Conservation (phyloP, 2,888 invertebrate species). For the Asteroscopus sphinx region DNA sequence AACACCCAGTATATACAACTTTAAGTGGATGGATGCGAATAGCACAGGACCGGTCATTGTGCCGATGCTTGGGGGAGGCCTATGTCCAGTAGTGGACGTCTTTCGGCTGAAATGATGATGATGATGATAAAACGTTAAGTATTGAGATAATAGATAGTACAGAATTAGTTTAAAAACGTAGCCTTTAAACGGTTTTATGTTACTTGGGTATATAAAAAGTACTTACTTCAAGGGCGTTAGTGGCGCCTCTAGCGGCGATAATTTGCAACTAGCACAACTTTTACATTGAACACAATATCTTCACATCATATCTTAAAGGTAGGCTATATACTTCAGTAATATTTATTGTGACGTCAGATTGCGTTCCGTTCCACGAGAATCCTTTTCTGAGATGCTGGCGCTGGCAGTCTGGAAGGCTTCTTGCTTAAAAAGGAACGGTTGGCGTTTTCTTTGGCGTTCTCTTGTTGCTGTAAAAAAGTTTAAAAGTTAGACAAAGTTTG, state of each 20-base stretch:
- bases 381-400: constrained; percentile 76
- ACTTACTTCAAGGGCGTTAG: constrained; percentile 2
- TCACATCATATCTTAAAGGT: constrained; percentile 19
- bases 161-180: too few relatives aligned
- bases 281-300: constrained; percentile 42
- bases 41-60: too few relatives aligned
- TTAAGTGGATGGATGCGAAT: too few relatives aligned
- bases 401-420: constrained; percentile 80
- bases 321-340: constrained; percentile 20
- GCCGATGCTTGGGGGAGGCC: too few relatives aligned
- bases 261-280: constrained; percentile 2
- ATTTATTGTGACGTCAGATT: constrained; percentile 54
- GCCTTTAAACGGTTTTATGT: too few relatives aligned
- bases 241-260: constrained; percentile 22
- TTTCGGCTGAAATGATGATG: too few relatives aligned
- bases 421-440: constrained; percentile 65
- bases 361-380: constrained; percentile 73
- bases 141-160: too few relatives aligned
- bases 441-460: constrained; percentile 78
- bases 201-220: too few relatives aligned
- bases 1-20: too few relatives aligned
- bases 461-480: constrained; percentile 63
- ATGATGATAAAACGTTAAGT: too few relatives aligned
- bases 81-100: too few relatives aligned
- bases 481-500: not conserved